Evolutionary conservation across 92 coral and sea anemone genomes (phyloP).

Genomic region (Heliopora coerulea): DNA sequence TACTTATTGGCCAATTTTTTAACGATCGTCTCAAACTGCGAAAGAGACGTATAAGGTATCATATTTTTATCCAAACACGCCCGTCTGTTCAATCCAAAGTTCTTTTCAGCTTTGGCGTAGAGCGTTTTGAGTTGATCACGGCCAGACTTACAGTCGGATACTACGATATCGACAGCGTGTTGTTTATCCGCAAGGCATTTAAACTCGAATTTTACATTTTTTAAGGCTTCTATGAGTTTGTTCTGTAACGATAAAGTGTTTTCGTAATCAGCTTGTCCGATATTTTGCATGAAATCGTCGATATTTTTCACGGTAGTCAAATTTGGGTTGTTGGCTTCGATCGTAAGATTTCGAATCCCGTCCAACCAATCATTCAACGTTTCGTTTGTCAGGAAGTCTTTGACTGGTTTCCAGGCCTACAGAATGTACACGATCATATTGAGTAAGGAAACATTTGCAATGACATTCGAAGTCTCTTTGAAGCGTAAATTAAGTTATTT

Average conservation of each 20-base stretch:
- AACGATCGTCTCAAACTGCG: not conserved
- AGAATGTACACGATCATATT: not conserved
- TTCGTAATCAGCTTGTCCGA: not conserved
- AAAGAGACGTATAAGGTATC: not conserved
- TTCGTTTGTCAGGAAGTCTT: not conserved
- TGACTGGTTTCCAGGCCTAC: slow-evolving; percentile 28
- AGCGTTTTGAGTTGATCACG: slow-evolving; percentile 2
- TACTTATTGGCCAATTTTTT: not conserved
- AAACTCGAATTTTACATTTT: not conserved
- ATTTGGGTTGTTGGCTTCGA: slow-evolving; percentile 10
- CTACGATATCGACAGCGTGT: slow-evolving; percentile 11
- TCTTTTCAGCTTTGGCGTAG: not conserved
- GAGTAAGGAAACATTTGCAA: too few relatives aligned
- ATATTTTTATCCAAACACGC: slow-evolving; percentile 10
- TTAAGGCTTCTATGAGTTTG: slow-evolving; percentile 5
- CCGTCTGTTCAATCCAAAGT: not conserved
- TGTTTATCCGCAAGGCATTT: slow-evolving; percentile 15
- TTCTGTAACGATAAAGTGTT: not conserved
- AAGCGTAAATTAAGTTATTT: too few relatives aligned
- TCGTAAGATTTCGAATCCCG: slow-evolving; percentile 17
- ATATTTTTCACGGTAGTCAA: slow-evolving; percentile 1
- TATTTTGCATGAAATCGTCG: not conserved
- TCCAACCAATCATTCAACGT: slow-evolving; percentile 18
- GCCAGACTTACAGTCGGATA: slow-evolving; percentile 20
- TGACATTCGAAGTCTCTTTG: too few relatives aligned